A percentile compares a stretch with the other conserved stretches of the same genome.
phyloP scores from a whole-genome alignment of 2,888 invertebrate genomes.

The Troilus luridus region DNA sequence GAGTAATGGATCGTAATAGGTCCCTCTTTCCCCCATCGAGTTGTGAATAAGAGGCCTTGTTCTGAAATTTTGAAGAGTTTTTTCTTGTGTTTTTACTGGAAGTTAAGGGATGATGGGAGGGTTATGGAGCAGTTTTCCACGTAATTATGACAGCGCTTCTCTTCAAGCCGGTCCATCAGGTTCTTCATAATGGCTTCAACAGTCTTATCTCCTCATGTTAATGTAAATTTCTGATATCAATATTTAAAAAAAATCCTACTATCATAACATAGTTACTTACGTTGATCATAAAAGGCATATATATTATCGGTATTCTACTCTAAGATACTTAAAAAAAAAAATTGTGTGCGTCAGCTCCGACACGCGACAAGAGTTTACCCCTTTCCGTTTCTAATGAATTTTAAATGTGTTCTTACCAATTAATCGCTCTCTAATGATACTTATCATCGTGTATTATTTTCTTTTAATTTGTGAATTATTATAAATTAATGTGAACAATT shows the following conservation, averaged over 20 bases:
- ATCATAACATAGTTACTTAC: neutral
- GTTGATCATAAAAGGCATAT: no score
- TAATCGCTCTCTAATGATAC: no score
- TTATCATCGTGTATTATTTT: no score
- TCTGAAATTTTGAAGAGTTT: constrained; percentile 42
- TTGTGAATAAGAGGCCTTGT: constrained; percentile 15
- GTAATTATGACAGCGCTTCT: neutral
- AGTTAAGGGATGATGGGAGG: neutral
- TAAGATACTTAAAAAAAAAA: no score
- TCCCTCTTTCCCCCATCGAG: neutral
- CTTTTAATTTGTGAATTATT: no score
- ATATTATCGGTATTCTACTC: no score
- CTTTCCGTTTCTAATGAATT: no score
- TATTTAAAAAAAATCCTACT: neutral
- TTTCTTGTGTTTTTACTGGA: constrained; percentile 41
- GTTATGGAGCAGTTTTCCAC: neutral
- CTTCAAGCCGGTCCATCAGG: neutral
- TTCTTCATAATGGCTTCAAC: neutral
- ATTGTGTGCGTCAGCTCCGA: no score
- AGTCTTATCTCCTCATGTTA: neutral
- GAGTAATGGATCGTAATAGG: constrained; percentile 43
- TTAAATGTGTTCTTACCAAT: no score
- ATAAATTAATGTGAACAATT: no score
- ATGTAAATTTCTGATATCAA: neutral
- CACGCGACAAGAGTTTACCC: no score